Evolutionary conservation across 2,113 vertebrate genomes (phyloP), one percentile per base, ranked within the genome.

Genomic region (Gasterosteus aculeatus): DNA sequence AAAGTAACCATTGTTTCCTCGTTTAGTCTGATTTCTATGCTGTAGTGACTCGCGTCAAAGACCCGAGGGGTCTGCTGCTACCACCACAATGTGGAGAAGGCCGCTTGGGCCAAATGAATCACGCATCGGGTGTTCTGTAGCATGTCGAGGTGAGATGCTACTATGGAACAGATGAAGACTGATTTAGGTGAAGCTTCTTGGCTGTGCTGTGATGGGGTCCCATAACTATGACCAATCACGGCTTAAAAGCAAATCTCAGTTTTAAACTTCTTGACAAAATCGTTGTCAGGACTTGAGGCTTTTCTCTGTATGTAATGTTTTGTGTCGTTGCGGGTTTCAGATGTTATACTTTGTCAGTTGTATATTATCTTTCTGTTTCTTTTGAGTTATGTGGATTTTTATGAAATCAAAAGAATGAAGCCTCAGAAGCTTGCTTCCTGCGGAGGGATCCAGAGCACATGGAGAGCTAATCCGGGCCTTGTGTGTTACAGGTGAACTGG

Each of bases 121-220:
- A 70, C 76, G 74, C 9, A 9, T 35, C 35, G 19, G 31, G 11
- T 47, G n/a, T 38, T 66, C 51, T 18, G 26, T 58, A 26, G 44
- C 64, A 26, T 15, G 38, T 41, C 68, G 80, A 75, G 86, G 76
- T 53, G 86, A 91, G 12, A 33, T 88, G 83, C 81, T 47, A 11
- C 68, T 22, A 10, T 15, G 22, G 78, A 83, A 66, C 72, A 67
- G 31, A 89, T 86, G 77, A 88, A 77, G 87, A 89, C 82, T 47
- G 60, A 80, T 61, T 73, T 44, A 46, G 65, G 72, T 1, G 5
- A 77, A 56, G 74, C 58, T 69, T 54, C 62, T 70, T 69, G 11
- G 22, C 56, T 35, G 47, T 3, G 4, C n/a, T 29, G 16, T 63
- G 69, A 72, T 42, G 10, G 26, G 64, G 46, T 66, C 46, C 46